Conservation (phyloP, 2,888 invertebrate genomes). For the Cryptocheilus praepositus region DNA sequence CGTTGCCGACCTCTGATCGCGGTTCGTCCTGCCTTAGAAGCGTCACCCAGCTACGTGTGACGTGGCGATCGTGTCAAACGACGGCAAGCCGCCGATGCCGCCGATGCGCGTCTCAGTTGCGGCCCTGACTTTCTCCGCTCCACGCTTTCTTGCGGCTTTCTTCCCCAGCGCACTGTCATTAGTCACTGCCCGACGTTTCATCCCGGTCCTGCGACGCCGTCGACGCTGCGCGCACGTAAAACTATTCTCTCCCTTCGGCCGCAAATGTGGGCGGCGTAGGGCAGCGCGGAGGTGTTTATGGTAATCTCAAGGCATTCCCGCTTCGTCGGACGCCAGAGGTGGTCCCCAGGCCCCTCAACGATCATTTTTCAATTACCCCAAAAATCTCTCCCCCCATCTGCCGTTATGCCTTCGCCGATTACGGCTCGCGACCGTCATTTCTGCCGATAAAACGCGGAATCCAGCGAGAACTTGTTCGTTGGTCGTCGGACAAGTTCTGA, state of each 20-base stretch:
- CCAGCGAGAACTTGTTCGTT: too few relatives aligned
- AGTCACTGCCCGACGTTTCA: constrained; percentile 63
- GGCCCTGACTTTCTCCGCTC: constrained; percentile 53
- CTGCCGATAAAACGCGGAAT: too few relatives aligned
- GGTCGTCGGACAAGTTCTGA: too few relatives aligned
- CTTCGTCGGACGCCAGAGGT: constrained; percentile 50
- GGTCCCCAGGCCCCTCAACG: constrained; percentile 41
- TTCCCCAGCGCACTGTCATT: constrained; percentile 57
- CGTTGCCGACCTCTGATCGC: too few relatives aligned
- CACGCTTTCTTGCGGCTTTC: constrained; percentile 49
- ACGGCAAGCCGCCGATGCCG: not conserved
- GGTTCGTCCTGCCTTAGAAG: too few relatives aligned
- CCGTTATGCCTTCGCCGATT: not conserved
- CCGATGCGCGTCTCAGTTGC: constrained; percentile 23
- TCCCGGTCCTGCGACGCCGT: constrained; percentile 27
- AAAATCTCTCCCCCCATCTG: constrained; percentile 20
- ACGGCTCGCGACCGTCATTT: not conserved
- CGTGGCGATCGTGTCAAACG: too few relatives aligned
- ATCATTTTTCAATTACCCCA: constrained; percentile 55
- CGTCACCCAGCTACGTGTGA: too few relatives aligned
- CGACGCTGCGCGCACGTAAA: constrained; percentile 47
- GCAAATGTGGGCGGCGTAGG: constrained; percentile 50
- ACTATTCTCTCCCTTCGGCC: constrained; percentile 57
- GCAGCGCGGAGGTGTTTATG: constrained; percentile 61
- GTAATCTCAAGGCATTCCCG: constrained; percentile 57